Evolutionary conservation across 2,113 vertebrate species (phyloP), one percentile per base, ranked within the genome.

Genomic region (Phalacrocorax aristotelis): DNA sequence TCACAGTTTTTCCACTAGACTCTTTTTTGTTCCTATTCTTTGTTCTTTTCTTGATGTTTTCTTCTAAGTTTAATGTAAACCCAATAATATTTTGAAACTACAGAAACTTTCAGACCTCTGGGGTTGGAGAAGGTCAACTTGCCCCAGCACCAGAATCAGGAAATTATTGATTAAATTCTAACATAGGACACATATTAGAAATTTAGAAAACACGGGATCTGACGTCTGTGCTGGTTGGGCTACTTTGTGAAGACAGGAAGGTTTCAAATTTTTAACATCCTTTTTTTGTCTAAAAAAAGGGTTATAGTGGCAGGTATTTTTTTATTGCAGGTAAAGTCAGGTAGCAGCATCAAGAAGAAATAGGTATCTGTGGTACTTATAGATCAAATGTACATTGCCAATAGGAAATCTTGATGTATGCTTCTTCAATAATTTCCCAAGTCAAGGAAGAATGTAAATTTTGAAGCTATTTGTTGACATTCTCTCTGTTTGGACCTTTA

Each of bases 271-370:
- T 25, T 87, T 72, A 52, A 60, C 5, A 65, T 29, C 18, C 3
- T 8, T 8, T 76, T 76, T n/a, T 89, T 54, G 21, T 77, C 15
- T 15, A 14, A 75, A 49, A 52, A 60, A n/a, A n/a, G 32, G 9
- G 6, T 55, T 94, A 71, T 60, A 54, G 7, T 27, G 34, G 51
- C 42, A 71, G 23, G 5, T 48, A 13, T 90, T 92, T 76, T 40
- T 82, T 26, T 74, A 65, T 58, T 89, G 61, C 92, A 81, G 46
- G 44, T 65, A 84, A 94, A 92, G 54, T 79, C 55, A 69, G 25
- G 15, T 76, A 81, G 29, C 16, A 93, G 23, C 29, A 57, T 38
- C 44, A 88, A 76, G 84, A 98, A 94, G 61, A 95, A 94, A 76
- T 34, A 78, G 12, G 27, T n/a, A 54, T 25, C 75, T 90, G 5